Conservation (phyloP, 1,140 invertebrate species). For the Nomia melanderi region DNA sequence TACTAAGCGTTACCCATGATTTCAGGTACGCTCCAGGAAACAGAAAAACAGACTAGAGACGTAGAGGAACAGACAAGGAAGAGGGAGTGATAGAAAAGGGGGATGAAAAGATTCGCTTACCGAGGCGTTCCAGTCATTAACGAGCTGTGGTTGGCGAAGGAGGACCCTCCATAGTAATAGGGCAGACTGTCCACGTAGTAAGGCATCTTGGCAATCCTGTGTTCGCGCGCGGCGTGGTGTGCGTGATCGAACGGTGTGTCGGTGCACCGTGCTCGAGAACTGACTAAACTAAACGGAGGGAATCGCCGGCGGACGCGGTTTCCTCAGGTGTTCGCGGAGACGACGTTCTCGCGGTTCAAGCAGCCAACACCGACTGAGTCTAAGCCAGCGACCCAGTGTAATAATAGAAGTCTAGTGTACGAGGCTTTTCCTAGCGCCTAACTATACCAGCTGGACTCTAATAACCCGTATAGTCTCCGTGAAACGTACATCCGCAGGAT, state of each 20-base stretch:
- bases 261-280: no score
- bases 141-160: conserved; percentile 78
- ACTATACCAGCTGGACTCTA: conserved; percentile 64
- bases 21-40: no score
- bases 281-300: no score
- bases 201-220: conserved; percentile 69
- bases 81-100: background rate
- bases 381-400: conserved; percentile 79
- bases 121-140: conserved; percentile 77
- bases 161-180: conserved; percentile 72
- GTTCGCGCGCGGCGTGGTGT: no score
- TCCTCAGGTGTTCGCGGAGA: conserved; percentile 73
- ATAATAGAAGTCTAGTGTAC: conserved; percentile 80
- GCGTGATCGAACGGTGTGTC: no score
- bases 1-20: no score
- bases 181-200: conserved; percentile 73
- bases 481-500: conserved; percentile 36
- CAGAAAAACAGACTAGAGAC: no score
- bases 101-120: conserved; percentile 66
- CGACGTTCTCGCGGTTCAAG: conserved; percentile 78
- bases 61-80: background rate
- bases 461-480: conserved; percentile 55
- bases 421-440: conserved; percentile 71
- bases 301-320: conserved; percentile 33
- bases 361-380: conserved; percentile 80